Percentiles rank a stretch among this genome's conserved stretches.
These are phyloP conservation scores for Formica aserva DNA, from an alignment of 2,888 invertebrate species.

Conservation along the genomic window DNA sequence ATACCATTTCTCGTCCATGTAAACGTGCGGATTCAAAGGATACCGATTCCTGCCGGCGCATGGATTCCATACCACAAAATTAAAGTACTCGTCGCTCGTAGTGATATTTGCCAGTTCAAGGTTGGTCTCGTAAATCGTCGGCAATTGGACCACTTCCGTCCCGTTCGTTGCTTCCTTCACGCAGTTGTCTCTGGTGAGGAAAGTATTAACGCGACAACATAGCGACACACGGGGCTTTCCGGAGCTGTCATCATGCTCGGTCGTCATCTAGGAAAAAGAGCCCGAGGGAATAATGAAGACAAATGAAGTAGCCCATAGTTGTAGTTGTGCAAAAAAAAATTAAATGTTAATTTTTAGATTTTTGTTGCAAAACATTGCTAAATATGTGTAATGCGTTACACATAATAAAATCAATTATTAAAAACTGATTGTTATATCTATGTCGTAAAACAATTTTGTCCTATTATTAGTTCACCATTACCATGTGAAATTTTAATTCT, in stretches of 20 bases:
- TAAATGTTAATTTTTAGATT: background rate
- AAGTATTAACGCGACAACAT: slow-evolving; percentile 70
- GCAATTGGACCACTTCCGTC: slow-evolving; percentile 49
- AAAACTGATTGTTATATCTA: background rate
- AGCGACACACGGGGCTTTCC: slow-evolving; percentile 68
- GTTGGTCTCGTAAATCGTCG: slow-evolving; percentile 63
- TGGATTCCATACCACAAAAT: slow-evolving; percentile 69
- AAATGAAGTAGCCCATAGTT: background rate
- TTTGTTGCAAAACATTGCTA: background rate
- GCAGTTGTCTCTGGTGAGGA: slow-evolving; percentile 20
- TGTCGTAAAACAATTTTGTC: background rate
- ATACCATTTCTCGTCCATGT: slow-evolving; percentile 65
- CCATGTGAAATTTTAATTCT: background rate
- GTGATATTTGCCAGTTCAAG: slow-evolving; percentile 43
- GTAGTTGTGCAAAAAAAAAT: background rate
- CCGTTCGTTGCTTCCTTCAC: slow-evolving; percentile 4
- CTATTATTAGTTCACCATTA: background rate
- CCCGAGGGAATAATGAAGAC: slow-evolving; percentile 26
- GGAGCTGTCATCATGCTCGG: background rate
- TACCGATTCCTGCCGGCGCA: slow-evolving; percentile 64
- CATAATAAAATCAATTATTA: background rate
- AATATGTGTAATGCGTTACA: background rate
- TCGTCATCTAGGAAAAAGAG: slow-evolving; percentile 32
- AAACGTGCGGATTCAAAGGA: slow-evolving; percentile 60
- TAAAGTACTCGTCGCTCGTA: slow-evolving; percentile 54